Evolutionary conservation across 2,888 invertebrate species (phyloP), one percentile per base, ranked within the genome.

Genomic region (Serripes groenlandicus): DNA sequence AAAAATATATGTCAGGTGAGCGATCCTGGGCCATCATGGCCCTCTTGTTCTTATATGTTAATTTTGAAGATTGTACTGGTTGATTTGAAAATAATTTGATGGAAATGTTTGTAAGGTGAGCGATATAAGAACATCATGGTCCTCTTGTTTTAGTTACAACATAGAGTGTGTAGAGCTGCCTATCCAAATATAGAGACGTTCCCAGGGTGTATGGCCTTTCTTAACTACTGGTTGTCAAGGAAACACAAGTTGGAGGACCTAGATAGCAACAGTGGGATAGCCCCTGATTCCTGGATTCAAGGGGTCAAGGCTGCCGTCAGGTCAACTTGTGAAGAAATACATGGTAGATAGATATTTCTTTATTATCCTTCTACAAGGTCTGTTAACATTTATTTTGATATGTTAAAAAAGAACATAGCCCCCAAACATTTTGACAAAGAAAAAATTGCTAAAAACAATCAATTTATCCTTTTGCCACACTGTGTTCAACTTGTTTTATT

Each of bases 201-300:
- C 28, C 89, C 89, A 72, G 87, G 88, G 18, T 83, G 83, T 56
- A 76, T 89, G 32, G 87, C 87, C n/a, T 89, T 89, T 77, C 70
- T 89, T 3, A 81, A 87, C 62, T 75, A 74, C 66, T 89, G 85
- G 84, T 54, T 90, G 49, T 54, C 64, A 23, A 32, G 68, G 32
- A 32, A 75, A 4, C 75, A 71, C 34, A 70, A 79, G 62, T 32
- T 83, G 5, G 32, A 42, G 21, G 81, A 87, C 9, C 84, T 89
- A 58, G 88, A 87, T 49, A 32, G 58, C 9, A 85, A 82, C 64
- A 83, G 84, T 64, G 89, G 89, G 9, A 56, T 90, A 23, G 88
- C 87, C 5, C 89, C 89, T n/a, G 71, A 82, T 1, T 60, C 37
- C 18, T 89, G 89, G 89, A 79, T 89, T 21, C 42, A 80, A 15